These are phyloP conservation scores for Leucosticte australis DNA, from an alignment of 2,113 vertebrate genomes.

Conservation along the genomic window DNA sequence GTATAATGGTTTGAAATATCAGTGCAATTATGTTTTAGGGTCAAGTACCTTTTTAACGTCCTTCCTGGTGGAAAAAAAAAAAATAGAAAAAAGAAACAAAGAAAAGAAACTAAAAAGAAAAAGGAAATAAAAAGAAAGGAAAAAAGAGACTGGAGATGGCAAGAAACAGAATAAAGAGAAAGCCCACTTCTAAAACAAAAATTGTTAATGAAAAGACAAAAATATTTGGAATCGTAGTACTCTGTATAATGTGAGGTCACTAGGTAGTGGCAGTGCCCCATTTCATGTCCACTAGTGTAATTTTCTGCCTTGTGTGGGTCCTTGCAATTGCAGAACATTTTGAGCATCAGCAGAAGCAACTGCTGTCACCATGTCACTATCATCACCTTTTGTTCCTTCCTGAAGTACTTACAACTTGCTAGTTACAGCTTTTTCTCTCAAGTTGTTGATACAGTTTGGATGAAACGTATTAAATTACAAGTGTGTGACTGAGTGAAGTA, in stretches of 20 bases:
- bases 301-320: neutral
- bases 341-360: neutral
- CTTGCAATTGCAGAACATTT: neutral
- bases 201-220: neutral
- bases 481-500: neutral
- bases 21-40: neutral
- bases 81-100: no score
- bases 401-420: neutral
- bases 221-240: neutral
- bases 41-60: neutral
- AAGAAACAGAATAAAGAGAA: neutral
- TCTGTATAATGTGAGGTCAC: neutral
- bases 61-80: neutral
- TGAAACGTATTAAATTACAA: neutral
- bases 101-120: no score
- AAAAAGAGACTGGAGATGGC: neutral
- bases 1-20: neutral
- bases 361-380: neutral
- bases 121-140: fast-evolving
- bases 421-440: neutral
- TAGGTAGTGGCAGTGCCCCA: neutral
- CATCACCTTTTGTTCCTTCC: neutral
- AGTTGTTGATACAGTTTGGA: neutral
- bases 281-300: neutral
- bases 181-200: neutral